Base-by-base conservation (phyloP, 1,140 invertebrate species). In the Drosophila nigrodunni region DNA sequence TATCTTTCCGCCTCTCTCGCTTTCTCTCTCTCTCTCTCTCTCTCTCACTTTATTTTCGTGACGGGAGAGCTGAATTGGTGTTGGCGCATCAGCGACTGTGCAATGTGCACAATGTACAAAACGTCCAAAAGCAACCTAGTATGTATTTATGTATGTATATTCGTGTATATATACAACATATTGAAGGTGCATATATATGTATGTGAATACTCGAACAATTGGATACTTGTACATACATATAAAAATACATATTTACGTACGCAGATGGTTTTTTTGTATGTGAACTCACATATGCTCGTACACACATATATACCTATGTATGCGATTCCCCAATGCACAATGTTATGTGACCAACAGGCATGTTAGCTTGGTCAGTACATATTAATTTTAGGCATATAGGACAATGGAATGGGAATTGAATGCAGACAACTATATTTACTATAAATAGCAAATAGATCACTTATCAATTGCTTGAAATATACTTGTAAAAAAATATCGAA, bases 11-110 rank as follows among this genome's bases (percentile, higher is more conserved):
- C 18, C 18, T n/a, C 21, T 18, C 34, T 18, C 30, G 7, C 7
- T 55, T 30, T 55, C 54, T 39, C 54, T 55, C 54, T 55, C 54
- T 39, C 52, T 43, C 41, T n/a, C 41, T n/a, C 11, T 43, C 41
- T 43, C 41, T 43, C n/a, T 13, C n/a, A 13, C 41, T 43, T n/a
- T 13, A 43, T 41, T 57, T 57, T 39, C 25, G 4, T 39, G 13
- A 37, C 35, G 54, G 2, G 54, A 57, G 54, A 57, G 54, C 39
- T 37, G 35, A 43, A 58, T 25, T 11, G 9, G 34, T 58, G 52
- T 37, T 30, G 37, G 55, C 37, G 50, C n/a, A 8, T 43, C 37
- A 55, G 8, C 39, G 11, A 41, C 15, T 58, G 37, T 58, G 37
- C 39, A 21, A n/a, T n/a, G 39, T 39, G 55, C 37, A 58, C 39